Conservation (phyloP, 35 echinoderm and acorn worm species). For the Chiridota heheva region DNA sequence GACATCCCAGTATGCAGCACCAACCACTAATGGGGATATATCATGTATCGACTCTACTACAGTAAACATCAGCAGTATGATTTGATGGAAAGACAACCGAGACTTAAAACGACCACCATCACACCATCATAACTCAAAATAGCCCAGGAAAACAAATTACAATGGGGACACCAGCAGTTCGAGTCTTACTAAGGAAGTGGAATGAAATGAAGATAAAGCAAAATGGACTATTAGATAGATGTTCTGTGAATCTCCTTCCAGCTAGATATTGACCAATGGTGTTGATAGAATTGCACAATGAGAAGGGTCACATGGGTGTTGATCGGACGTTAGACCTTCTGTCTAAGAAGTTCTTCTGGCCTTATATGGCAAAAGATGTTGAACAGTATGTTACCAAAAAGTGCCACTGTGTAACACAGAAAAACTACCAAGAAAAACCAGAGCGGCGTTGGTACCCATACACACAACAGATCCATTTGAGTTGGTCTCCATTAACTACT, state of each 20-base stretch:
- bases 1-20: background rate
- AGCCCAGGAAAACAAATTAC: background rate
- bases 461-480: too few species aligned
- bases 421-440: background rate
- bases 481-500: constrained; percentile 37
- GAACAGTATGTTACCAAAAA: constrained; percentile 35
- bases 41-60: too few species aligned
- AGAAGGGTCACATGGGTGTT: constrained; percentile 49
- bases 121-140: background rate
- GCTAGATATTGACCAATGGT: constrained; percentile 1
- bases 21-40: too few species aligned
- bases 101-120: too few species aligned
- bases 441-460: constrained; percentile 14
- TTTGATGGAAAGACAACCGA: too few species aligned
- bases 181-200: constrained; percentile 27
- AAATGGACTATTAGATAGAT: constrained; percentile 21
- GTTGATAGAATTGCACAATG: constrained; percentile 36
- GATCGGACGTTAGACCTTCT: constrained; percentile 28
- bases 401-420: constrained; percentile 40
- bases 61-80: too few species aligned
- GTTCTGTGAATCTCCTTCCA: constrained; percentile 15
- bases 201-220: constrained; percentile 6
- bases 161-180: background rate
- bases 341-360: constrained; percentile 51
- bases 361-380: constrained; percentile 36